phyloP scores from a whole-genome alignment of 2,113 vertebrate species.

The Columba livia region DNA sequence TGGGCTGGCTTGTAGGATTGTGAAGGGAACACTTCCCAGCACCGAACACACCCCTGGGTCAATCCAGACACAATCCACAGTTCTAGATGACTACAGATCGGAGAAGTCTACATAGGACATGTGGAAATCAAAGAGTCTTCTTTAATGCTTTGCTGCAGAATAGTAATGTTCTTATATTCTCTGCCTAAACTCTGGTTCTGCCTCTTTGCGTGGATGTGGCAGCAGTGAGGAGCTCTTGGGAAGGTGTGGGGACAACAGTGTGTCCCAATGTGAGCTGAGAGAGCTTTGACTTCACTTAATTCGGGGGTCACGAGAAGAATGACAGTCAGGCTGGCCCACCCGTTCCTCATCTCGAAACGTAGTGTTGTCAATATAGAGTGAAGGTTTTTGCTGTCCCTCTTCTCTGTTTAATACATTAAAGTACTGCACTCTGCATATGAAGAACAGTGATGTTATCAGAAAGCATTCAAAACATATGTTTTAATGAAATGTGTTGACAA shows the following conservation, averaged over 20 bases:
- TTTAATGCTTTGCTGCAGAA: background rate
- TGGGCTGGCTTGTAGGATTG: background rate
- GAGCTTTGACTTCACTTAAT: background rate
- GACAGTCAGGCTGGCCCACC: background rate
- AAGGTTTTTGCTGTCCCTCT: background rate
- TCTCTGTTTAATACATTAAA: slow-evolving; percentile 67
- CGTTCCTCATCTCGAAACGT: background rate
- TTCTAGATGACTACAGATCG: background rate
- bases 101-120: background rate
- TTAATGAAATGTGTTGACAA: slow-evolving; percentile 75
- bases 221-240: background rate
- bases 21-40: background rate
- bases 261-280: accelerated
- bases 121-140: background rate
- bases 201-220: background rate
- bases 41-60: background rate
- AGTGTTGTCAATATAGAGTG: background rate
- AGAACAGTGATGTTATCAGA: slow-evolving; percentile 53
- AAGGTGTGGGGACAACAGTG: background rate
- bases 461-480: slow-evolving; percentile 69
- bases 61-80: background rate
- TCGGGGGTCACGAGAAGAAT: background rate
- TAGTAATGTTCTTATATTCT: background rate
- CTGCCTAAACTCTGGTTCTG: background rate
- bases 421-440: slow-evolving; percentile 69